A percentile compares a stretch with the other conserved stretches of the same genome.
Evolutionary conservation across 2,797 vertebrate genomes (phyloP).

Genomic region (Catostomus latipinnis): DNA sequence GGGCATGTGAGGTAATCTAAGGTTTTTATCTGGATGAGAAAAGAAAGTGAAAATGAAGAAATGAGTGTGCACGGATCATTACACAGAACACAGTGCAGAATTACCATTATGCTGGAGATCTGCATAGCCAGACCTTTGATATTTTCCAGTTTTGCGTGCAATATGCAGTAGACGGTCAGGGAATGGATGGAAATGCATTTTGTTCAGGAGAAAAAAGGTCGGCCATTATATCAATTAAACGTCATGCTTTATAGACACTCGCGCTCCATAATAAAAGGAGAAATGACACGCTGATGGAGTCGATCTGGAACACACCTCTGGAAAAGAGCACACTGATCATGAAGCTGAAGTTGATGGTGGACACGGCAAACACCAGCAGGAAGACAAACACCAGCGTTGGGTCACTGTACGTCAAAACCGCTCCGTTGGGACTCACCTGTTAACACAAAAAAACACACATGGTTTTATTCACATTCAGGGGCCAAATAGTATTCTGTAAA

Average conservation of each 20-base stretch:
- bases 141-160: too few relatives aligned
- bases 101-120: too few relatives aligned
- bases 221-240: not conserved
- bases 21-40: not conserved
- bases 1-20: not conserved
- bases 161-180: too few relatives aligned
- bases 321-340: slow-evolving; percentile 99
- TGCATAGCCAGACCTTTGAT: too few relatives aligned
- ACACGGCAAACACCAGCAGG: slow-evolving; percentile 84
- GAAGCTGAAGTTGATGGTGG: slow-evolving; percentile 96
- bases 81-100: too few relatives aligned
- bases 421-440: slow-evolving; percentile 88
- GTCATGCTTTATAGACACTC: not conserved
- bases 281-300: not conserved
- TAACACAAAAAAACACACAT: slow-evolving; percentile 27
- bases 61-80: too few relatives aligned
- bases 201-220: not conserved
- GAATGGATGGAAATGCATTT: too few relatives aligned
- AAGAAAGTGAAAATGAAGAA: not conserved
- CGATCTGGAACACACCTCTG: slow-evolving; percentile 76
- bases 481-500: not conserved
- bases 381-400: slow-evolving; percentile 91
- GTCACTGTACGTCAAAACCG: slow-evolving; percentile 90
- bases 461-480: too few relatives aligned
- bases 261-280: not conserved